phyloP scores from a whole-genome alignment of 64 coral and sea anemone genomes.

The Stylophora pistillata region DNA sequence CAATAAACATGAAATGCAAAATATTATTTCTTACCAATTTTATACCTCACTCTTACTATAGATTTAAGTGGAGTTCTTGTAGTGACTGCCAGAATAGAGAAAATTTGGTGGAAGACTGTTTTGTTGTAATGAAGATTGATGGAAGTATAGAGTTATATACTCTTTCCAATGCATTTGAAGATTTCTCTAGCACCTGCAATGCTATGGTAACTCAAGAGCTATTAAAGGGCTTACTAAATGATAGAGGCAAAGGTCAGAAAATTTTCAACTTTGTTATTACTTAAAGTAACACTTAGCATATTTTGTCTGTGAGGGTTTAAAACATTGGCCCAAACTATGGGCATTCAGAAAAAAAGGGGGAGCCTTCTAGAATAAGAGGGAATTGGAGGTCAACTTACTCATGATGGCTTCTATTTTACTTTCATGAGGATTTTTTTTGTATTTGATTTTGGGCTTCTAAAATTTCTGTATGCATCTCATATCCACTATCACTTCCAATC shows the following conservation, averaged over 20 bases:
- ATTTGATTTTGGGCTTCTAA: no score
- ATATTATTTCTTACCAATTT: no score
- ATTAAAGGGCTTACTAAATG: constrained; percentile 68
- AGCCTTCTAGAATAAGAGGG: no score
- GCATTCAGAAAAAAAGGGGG: no score
- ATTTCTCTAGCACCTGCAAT: constrained; percentile 27
- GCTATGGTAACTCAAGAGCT: constrained; percentile 64
- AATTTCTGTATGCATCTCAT: no score
- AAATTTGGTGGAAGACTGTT: constrained; percentile 11
- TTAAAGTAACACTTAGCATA: neutral
- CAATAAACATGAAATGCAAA: no score
- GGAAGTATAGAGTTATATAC: constrained; percentile 38
- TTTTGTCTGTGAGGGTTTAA: no score
- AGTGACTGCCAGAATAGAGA: constrained; percentile 18
- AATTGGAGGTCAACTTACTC: no score
- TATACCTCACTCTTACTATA: neutral
- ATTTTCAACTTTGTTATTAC: neutral
- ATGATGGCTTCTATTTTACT: no score
- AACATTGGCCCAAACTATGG: no score
- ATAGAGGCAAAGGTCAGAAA: constrained; percentile 86
- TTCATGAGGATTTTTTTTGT: no score
- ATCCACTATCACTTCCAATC: no score
- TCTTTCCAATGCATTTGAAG: constrained; percentile 10
- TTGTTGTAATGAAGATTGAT: constrained; percentile 62
- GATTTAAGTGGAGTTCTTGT: constrained; percentile 62